A percentile compares a stretch with the other conserved stretches of the same genome.
These are phyloP conservation scores for Aplocera efformata DNA, from an alignment of 2,888 invertebrate species.

Conservation along the genomic window DNA sequence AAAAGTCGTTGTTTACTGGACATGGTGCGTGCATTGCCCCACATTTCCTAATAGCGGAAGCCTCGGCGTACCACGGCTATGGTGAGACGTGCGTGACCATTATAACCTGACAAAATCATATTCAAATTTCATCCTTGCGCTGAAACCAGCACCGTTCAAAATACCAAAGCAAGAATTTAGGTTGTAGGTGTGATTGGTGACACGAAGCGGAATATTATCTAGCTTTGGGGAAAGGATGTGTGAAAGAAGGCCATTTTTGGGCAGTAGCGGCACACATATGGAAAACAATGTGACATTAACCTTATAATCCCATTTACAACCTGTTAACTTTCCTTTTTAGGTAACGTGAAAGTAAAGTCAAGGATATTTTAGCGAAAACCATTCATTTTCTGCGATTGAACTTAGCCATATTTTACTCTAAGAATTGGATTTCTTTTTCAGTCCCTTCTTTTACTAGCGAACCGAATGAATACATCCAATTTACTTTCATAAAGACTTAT, in stretches of 20 bases:
- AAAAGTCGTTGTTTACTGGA: slow-evolving; percentile 27
- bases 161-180: background rate
- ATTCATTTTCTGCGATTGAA: no score
- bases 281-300: slow-evolving; percentile 34
- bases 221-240: slow-evolving; percentile 34
- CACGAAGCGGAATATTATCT: slow-evolving; percentile 14
- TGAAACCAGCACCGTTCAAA: background rate
- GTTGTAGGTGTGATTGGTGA: slow-evolving; percentile 20
- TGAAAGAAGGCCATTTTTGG: slow-evolving; percentile 32
- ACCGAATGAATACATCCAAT: no score
- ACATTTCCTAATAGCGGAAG: slow-evolving; percentile 54
- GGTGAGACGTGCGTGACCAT: slow-evolving; percentile 26
- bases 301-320: slow-evolving; percentile 11
- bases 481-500: no score
- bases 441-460: no score
- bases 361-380: no score
- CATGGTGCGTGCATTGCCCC: slow-evolving; percentile 37
- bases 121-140: slow-evolving; percentile 8
- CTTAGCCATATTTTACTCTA: no score
- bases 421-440: no score
- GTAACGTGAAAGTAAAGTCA: no score
- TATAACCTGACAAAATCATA: slow-evolving; percentile 4
- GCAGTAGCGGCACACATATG: slow-evolving; percentile 19
- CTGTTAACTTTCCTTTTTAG: background rate
- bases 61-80: slow-evolving; percentile 36